These are phyloP conservation scores for Ophraella communa DNA, from an alignment of 2,888 invertebrate species.

Conservation along the genomic window DNA sequence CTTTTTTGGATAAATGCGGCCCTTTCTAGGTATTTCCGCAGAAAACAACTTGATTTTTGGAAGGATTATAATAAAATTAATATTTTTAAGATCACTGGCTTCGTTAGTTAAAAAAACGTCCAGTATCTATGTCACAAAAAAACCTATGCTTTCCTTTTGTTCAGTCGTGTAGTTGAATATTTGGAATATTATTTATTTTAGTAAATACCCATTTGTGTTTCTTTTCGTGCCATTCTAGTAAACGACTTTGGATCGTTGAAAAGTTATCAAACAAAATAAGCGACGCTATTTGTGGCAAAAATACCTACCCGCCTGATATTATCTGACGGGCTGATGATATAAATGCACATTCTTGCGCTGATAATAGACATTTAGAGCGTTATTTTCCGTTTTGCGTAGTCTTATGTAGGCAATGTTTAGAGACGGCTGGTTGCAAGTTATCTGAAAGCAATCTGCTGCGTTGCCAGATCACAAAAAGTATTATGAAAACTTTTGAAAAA, in stretches of 20 bases:
- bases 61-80: no score
- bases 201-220: background rate
- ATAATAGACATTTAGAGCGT: conserved; percentile 30
- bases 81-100: no score
- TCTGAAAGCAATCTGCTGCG: background rate
- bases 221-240: background rate
- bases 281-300: conserved; percentile 20
- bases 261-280: conserved; percentile 20
- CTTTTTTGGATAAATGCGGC: no score
- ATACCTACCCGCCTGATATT: conserved; percentile 22
- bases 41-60: no score
- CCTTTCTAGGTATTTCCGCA: no score
- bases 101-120: no score
- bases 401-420: conserved; percentile 22
- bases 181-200: background rate
- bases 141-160: no score
- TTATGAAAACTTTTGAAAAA: background rate
- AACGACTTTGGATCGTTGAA: conserved; percentile 12
- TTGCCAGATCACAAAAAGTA: background rate
- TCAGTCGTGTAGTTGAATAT: no score
- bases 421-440: background rate
- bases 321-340: conserved; percentile 24
- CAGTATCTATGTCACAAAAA: no score
- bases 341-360: conserved; percentile 26
- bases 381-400: conserved; percentile 23